phyloP scores from a whole-genome alignment of 2,797 vertebrate species.

The Cirrhinus molitorella region DNA sequence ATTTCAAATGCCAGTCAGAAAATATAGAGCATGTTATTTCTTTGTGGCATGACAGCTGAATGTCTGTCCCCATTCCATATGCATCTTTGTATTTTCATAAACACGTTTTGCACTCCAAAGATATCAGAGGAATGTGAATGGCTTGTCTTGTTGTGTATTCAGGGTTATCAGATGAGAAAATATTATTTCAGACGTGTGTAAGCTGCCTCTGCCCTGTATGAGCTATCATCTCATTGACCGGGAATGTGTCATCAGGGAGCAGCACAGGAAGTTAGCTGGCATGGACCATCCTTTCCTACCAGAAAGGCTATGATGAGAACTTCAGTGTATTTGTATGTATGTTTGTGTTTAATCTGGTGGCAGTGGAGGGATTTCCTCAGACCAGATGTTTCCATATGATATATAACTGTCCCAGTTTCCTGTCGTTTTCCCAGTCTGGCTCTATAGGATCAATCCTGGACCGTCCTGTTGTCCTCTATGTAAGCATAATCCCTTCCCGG shows the following conservation, averaged over 20 bases:
- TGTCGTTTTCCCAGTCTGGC: constrained; percentile 35
- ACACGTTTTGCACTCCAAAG: constrained; percentile 22
- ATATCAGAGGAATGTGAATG: constrained; percentile 46
- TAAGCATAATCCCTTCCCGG: constrained; percentile 56
- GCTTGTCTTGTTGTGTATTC: constrained; percentile 47
- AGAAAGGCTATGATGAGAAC: constrained; percentile 47
- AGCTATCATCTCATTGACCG: constrained; percentile 29
- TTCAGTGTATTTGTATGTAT: neutral
- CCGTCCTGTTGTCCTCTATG: constrained; percentile 10
- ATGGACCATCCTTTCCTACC: constrained; percentile 61
- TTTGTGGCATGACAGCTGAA: neutral
- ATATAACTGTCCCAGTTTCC: constrained; percentile 59
- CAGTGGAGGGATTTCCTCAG: constrained; percentile 62
- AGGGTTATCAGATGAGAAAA: constrained; percentile 59
- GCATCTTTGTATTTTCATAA: constrained; percentile 35
- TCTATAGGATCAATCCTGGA: constrained; percentile 8
- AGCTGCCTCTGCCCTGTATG: constrained; percentile 46
- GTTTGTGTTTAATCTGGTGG: constrained; percentile 27
- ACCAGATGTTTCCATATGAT: constrained; percentile 76
- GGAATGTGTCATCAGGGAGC: constrained; percentile 47
- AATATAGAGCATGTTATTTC: constrained; percentile 3
- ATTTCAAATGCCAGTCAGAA: neutral
- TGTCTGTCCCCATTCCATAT: constrained; percentile 46
- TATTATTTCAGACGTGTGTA: constrained; percentile 62
- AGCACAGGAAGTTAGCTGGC: constrained; percentile 48